Percentiles rank a stretch among this genome's conserved stretches.
These are phyloP conservation scores for Pseudorhiza aurosa DNA, from an alignment of 30 jellyfish, hydroid and myxozoan genomes.

Conservation along the genomic window DNA sequence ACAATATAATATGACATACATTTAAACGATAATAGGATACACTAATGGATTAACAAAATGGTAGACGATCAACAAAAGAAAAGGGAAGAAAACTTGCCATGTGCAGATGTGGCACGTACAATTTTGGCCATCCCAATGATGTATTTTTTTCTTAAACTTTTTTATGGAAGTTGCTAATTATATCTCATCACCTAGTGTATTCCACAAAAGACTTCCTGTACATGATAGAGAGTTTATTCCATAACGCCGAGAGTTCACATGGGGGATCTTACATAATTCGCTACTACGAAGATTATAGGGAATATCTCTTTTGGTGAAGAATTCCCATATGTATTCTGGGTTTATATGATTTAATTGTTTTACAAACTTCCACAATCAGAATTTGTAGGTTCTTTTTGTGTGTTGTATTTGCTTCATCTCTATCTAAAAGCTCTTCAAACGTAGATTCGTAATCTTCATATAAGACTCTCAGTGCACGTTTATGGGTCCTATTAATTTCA, in stretches of 20 bases:
- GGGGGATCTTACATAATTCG: slow-evolving; percentile 8
- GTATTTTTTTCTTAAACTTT: too few relatives aligned
- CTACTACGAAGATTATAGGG: slow-evolving; percentile 9
- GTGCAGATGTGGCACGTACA: too few relatives aligned
- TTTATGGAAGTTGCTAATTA: not conserved
- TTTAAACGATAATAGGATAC: too few relatives aligned
- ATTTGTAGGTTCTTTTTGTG: slow-evolving; percentile 43
- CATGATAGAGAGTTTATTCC: not conserved
- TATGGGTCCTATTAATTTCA: slow-evolving; percentile 33
- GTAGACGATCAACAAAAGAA: too few relatives aligned
- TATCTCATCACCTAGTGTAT: slow-evolving; percentile 2
- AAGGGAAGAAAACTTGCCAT: too few relatives aligned
- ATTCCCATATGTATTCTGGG: slow-evolving; percentile 39
- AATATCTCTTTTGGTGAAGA: slow-evolving; percentile 7
- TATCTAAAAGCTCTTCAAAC: slow-evolving; percentile 39
- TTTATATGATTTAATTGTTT: slow-evolving; percentile 32
- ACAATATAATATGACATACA: too few relatives aligned
- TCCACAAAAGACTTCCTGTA: slow-evolving; percentile 15
- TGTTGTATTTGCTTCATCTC: slow-evolving; percentile 29
- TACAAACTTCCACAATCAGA: slow-evolving; percentile 23
- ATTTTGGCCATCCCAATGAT: too few relatives aligned
- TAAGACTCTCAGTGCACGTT: slow-evolving; percentile 48
- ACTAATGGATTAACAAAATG: too few relatives aligned
- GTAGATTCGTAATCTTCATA: slow-evolving; percentile 35
- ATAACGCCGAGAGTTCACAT: slow-evolving; percentile 4